Percentiles rank a stretch among this genome's conserved stretches.
phyloP scores from a whole-genome alignment of 2,113 vertebrate species.

The Corythoichthys haematopterus region DNA sequence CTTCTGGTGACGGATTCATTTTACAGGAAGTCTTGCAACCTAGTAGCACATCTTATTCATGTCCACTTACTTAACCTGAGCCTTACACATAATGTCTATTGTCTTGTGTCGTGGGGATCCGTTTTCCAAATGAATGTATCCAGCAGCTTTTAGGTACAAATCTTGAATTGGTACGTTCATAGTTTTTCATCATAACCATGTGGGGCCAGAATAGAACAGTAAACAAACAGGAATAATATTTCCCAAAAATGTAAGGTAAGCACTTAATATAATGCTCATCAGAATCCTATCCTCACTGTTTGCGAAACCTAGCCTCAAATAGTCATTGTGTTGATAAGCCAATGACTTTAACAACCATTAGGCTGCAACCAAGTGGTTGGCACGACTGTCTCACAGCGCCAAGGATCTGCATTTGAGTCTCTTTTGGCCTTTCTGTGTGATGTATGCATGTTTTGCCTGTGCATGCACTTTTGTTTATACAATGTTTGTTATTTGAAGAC shows the following conservation, averaged over 20 bases:
- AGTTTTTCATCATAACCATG: neutral
- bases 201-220: constrained; percentile 12
- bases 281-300: neutral
- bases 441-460: no score
- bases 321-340: neutral
- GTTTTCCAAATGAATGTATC: constrained; percentile 41
- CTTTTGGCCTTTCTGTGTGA: neutral
- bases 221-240: neutral
- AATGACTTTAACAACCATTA: no score
- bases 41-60: constrained; percentile 10
- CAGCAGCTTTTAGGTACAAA: constrained; percentile 17
- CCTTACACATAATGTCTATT: constrained; percentile 34
- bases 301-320: neutral
- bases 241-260: neutral
- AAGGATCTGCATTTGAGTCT: neutral
- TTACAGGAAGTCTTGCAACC: constrained; percentile 14
- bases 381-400: neutral
- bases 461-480: no score
- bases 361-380: neutral
- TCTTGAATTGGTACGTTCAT: constrained; percentile 3
- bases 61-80: constrained; percentile 18
- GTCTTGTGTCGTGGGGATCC: constrained; percentile 25
- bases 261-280: neutral
- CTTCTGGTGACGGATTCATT: constrained; percentile 8
- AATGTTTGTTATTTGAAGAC: no score